Base-by-base conservation (phyloP, 2,888 invertebrate species). In the Lepidonotus clava region DNA sequence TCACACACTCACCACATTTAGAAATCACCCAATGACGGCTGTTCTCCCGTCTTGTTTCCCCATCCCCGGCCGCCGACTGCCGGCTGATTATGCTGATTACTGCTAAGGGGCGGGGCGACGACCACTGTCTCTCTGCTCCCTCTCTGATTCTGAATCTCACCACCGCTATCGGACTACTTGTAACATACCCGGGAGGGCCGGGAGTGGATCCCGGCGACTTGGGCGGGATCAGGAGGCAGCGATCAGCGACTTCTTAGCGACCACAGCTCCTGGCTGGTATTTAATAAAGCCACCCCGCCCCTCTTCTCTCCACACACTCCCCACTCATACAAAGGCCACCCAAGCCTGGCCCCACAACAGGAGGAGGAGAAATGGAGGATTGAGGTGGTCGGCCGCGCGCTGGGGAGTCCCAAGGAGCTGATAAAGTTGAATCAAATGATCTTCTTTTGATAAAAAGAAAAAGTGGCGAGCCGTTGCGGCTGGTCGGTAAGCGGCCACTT, bases 11-110 rank as follows among this genome's bases (percentile, higher is more conserved):
- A 36, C 36, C 71, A 71, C 46, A 18, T 18, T 8, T 18, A 71
- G 71, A 71, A 71, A 71, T 38, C 71, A 71, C 38, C 71, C 71
- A 71, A 71, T 71, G 71, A 71, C 71, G 71, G 71, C 71, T 71
- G 71, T 38, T 21, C 36, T 21, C 14, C 71, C 24, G 71, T 36
- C 71, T 61, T 71, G 71, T 71, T 38, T 71, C 38, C 71, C 38
- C 71, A 36, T 38, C 14, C 34, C 34, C 34, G 34, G 71, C 34
- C 6, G 71, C 36, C 38, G 71, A 38, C 34, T 71, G 71, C 36
- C 24, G 38, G 24, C 38, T 71, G 71, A 32, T 71, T 71, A 71
- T 71, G 71, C 71, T 71, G 71, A 71, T 71, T 71, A 71, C 36
- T 8, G 66, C 66, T 14, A 32, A 66, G 14, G 71, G 71, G 38